phyloP scores from a whole-genome alignment of 2,113 vertebrate species.

The Cariama cristata region DNA sequence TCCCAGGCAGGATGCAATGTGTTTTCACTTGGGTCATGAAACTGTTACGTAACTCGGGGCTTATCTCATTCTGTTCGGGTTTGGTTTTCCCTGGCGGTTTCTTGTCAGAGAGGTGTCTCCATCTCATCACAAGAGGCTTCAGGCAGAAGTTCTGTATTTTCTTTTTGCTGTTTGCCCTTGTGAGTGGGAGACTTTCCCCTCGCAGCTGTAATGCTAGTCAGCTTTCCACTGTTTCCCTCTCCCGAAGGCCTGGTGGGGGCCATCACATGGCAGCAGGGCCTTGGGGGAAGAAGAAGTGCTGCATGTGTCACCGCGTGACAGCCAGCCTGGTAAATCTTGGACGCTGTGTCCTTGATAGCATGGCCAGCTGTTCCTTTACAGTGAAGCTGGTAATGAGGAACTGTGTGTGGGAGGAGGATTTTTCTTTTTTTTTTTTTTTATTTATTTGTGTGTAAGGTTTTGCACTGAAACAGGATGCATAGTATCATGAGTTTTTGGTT shows the following conservation, averaged over 20 bases:
- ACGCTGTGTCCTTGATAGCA: not conserved
- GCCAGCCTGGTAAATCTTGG: not conserved
- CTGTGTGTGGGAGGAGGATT: not conserved
- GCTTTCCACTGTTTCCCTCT: not conserved
- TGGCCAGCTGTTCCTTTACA: not conserved
- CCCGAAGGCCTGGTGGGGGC: fast-evolving
- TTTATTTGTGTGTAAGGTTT: fast-evolving
- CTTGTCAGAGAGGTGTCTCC: not conserved
- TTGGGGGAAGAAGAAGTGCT: not conserved
- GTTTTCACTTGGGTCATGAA: not conserved
- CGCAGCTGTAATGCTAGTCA: not conserved
- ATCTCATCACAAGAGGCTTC: not conserved
- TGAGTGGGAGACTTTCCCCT: not conserved
- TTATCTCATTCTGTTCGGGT: fast-evolving
- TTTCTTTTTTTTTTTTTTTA: not conserved
- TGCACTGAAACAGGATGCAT: not conserved
- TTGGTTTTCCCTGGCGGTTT: not conserved
- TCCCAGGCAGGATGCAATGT: not conserved
- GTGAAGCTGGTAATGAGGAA: not conserved
- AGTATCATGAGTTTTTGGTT: not conserved
- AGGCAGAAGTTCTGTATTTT: not conserved
- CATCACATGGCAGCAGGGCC: not conserved
- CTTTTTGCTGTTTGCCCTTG: not conserved
- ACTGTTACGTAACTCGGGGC: not conserved
- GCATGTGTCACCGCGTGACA: not conserved